Conservation (phyloP, 2,113 vertebrate species). For the Rhegmatorhina hoffmannsi region DNA sequence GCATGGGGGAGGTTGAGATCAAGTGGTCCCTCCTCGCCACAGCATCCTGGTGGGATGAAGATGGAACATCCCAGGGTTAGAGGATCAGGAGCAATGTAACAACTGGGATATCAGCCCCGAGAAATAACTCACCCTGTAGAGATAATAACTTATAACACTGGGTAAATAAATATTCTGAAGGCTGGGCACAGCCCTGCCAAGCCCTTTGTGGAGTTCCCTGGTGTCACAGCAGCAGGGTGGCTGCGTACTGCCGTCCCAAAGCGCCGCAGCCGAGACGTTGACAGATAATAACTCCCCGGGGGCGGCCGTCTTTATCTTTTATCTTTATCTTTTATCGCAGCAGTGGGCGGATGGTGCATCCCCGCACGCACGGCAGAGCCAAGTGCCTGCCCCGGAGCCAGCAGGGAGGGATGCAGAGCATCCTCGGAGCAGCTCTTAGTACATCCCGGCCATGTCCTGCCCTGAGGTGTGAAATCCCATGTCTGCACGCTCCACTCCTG, state of each 20-base stretch:
- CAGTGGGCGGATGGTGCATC: neutral
- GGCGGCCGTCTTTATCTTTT: neutral
- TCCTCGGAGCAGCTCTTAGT: neutral
- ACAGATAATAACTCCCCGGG: neutral
- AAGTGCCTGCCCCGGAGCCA: neutral
- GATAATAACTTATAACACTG: accelerated
- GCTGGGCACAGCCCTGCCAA: neutral
- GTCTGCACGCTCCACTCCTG: neutral
- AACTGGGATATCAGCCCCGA: neutral
- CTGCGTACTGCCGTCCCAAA: neutral
- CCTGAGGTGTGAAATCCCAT: accelerated
- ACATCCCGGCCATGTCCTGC: neutral
- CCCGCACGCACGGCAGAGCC: accelerated
- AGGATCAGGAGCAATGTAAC: neutral
- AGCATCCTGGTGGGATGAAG: neutral
- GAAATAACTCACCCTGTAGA: neutral
- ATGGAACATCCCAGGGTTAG: neutral
- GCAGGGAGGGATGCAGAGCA: neutral
- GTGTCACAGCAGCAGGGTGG: neutral
- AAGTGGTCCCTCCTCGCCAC: accelerated
- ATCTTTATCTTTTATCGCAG: neutral
- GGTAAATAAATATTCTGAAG: neutral
- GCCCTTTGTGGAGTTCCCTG: neutral
- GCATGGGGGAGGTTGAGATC: neutral
- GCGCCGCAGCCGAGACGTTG: accelerated